Conservation (phyloP, 2,113 vertebrate genomes). For the human (Homo sapiens) region GRCh38 chr12:63871001-63871500, state of each 20-base stretch:
- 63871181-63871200: slow-evolving; percentile 30
- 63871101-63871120: neutral
- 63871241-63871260: neutral
- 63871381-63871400: neutral
- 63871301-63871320: neutral
- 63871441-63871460: neutral
- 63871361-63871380: neutral
- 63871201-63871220: neutral
- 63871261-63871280: neutral
- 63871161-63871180: neutral
- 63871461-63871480: neutral
- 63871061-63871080: neutral
- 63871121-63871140: slow-evolving; percentile 14
- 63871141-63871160: neutral
- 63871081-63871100: neutral
- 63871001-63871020: neutral
- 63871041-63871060: neutral
- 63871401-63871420: neutral
- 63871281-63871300: neutral
- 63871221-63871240: slow-evolving; percentile 6
- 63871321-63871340: neutral
- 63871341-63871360: slow-evolving; percentile 19
- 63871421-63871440: neutral
- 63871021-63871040: neutral
- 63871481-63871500: neutral